Percentiles rank a stretch among this genome's conserved stretches.
These are phyloP conservation scores for Spodoptera exigua DNA, from an alignment of 2,888 invertebrate species.

Conservation along the genomic window DNA sequence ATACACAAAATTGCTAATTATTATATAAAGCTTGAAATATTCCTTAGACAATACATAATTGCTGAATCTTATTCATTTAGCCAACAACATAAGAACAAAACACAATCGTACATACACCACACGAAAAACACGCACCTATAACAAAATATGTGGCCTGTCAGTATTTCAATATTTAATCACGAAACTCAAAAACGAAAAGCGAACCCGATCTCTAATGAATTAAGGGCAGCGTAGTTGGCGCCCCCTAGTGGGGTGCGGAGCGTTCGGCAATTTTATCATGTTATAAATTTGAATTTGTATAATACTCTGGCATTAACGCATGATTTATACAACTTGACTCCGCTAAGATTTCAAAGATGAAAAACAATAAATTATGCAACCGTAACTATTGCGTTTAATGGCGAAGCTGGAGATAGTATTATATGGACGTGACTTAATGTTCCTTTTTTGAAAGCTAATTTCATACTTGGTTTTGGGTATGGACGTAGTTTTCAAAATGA, in stretches of 20 bases:
- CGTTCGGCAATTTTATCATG: conserved; percentile 89
- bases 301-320: conserved; percentile 88
- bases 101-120: neutral
- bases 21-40: no score
- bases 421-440: conserved; percentile 64
- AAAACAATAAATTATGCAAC: conserved; percentile 88
- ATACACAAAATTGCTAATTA: no score
- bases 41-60: no score
- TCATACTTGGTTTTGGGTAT: no score
- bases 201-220: conserved; percentile 77
- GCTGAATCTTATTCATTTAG: no score
- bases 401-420: conserved; percentile 61
- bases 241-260: conserved; percentile 63
- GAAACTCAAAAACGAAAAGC: conserved; percentile 49
- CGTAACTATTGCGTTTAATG: conserved; percentile 88
- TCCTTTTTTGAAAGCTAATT: conserved; percentile 2
- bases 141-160: conserved; percentile 3
- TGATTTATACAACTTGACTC: conserved; percentile 89
- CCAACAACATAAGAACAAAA: no score
- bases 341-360: conserved; percentile 89
- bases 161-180: conserved; percentile 42
- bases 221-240: conserved; percentile 79
- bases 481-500: no score
- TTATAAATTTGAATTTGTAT: conserved; percentile 90
- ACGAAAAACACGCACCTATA: neutral